phyloP scores from a whole-genome alignment of 92 coral and sea anemone genomes.

The Phenganax marumi region DNA sequence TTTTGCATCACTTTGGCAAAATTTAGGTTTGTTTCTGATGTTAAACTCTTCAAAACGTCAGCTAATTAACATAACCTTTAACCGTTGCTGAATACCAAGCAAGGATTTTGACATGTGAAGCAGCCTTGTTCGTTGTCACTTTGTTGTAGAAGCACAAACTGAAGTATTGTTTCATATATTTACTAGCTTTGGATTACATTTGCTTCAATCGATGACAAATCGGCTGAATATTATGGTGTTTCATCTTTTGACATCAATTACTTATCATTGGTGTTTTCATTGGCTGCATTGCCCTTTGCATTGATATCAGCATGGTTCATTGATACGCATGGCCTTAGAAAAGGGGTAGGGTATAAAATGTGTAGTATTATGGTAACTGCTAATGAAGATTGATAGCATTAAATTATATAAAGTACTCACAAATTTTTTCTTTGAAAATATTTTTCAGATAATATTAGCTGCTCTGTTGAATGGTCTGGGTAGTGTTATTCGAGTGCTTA shows the following conservation, averaged over 20 bases:
- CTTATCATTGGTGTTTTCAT: slow-evolving; percentile 79
- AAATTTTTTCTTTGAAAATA: neutral
- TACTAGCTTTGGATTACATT: slow-evolving; percentile 82
- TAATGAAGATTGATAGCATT: neutral
- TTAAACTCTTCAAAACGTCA: too few species aligned
- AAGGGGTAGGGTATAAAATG: slow-evolving; percentile 66
- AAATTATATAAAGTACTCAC: neutral
- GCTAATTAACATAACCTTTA: too few species aligned
- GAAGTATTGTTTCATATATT: neutral
- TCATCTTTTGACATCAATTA: slow-evolving; percentile 63
- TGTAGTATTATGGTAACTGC: neutral
- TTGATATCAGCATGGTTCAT: slow-evolving; percentile 83
- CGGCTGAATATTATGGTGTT: slow-evolving; percentile 60
- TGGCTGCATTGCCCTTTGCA: slow-evolving; percentile 75
- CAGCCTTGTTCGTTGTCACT: neutral
- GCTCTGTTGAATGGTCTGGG: slow-evolving; percentile 90
- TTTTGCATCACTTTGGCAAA: too few species aligned
- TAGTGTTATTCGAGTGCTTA: slow-evolving; percentile 67
- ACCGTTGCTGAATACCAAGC: too few species aligned
- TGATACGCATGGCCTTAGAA: slow-evolving; percentile 78
- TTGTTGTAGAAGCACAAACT: neutral
- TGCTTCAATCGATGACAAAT: slow-evolving; percentile 75
- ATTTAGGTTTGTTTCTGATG: too few species aligned
- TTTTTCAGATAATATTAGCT: slow-evolving; percentile 68
- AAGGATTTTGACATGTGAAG: too few species aligned